A percentile compares a stretch with the other conserved stretches of the same genome.
Evolutionary conservation across 1,140 invertebrate genomes (phyloP).

Genomic region (Cataglyphis hispanica): DNA sequence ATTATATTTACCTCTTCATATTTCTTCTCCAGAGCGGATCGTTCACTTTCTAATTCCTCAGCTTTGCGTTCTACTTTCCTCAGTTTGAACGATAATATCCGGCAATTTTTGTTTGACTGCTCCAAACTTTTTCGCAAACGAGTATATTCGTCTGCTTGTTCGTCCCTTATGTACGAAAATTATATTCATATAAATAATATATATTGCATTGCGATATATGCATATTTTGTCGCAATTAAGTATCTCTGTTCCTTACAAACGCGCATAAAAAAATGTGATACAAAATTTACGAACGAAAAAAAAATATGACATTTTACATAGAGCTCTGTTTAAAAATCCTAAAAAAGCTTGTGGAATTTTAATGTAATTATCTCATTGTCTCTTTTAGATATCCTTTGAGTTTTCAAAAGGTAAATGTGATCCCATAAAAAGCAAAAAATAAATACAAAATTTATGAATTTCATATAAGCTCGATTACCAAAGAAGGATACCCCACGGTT

Average conservation of each 20-base stretch:
- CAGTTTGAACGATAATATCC: constrained; percentile 99
- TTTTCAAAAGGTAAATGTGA: constrained; percentile 28
- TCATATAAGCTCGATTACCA: constrained; percentile 20
- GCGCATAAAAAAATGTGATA: constrained; percentile 7
- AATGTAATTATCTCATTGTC: neutral
- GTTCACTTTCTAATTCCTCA: constrained; percentile 96
- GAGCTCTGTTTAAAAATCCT: constrained; percentile 27
- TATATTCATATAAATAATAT: constrained; percentile 38
- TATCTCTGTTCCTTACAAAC: constrained; percentile 54
- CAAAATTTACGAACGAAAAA: constrained; percentile 1
- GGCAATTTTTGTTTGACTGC: constrained; percentile 98
- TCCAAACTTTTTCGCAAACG: constrained; percentile 97
- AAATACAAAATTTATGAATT: constrained; percentile 20
- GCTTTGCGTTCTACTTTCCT: constrained; percentile 97
- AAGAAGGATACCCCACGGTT: constrained; percentile 53
- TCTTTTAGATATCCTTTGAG: neutral
- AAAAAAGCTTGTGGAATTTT: constrained; percentile 32
- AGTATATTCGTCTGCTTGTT: constrained; percentile 99
- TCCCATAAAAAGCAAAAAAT: constrained; percentile 29
- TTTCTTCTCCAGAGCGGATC: constrained; percentile 90
- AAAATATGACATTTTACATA: constrained; percentile 49
- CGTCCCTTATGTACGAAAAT: constrained; percentile 90
- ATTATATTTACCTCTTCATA: constrained; percentile 88
- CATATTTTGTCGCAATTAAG: constrained; percentile 17
- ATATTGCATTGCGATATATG: neutral